phyloP scores from a whole-genome alignment of 2,797 vertebrate species.

The Pangasius djambal region DNA sequence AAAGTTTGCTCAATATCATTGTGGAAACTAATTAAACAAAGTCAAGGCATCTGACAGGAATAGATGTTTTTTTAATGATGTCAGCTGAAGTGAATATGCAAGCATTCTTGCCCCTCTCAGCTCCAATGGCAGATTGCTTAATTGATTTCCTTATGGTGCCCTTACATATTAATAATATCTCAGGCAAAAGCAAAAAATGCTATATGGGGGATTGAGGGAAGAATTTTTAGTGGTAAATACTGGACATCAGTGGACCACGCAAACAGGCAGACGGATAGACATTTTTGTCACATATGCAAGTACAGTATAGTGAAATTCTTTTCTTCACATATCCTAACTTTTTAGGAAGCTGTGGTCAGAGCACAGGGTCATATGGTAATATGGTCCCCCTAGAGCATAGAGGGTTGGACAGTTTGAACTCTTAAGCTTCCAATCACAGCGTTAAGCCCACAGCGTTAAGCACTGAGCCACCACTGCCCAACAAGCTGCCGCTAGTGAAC shows the following conservation, averaged over 20 bases:
- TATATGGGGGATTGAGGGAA: not conserved
- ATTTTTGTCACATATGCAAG: not conserved
- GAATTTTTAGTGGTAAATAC: constrained; percentile 47
- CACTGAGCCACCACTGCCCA: not conserved
- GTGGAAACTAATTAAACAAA: constrained; percentile 78
- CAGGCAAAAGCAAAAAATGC: constrained; percentile 64
- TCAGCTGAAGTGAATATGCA: constrained; percentile 77
- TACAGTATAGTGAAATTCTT: not conserved
- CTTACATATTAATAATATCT: constrained; percentile 80
- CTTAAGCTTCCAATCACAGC: not conserved
- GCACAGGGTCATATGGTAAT: not conserved
- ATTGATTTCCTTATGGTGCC: constrained; percentile 77
- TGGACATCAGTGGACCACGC: constrained; percentile 41
- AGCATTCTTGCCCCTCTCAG: constrained; percentile 58
- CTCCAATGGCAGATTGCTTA: constrained; percentile 73
- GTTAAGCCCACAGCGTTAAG: not conserved
- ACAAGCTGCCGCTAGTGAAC: not conserved
- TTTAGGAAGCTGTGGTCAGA: not conserved
- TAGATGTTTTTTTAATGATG: constrained; percentile 80
- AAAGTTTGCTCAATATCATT: constrained; percentile 75
- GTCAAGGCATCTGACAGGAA: constrained; percentile 65
- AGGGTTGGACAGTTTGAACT: not conserved
- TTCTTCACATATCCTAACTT: not conserved
- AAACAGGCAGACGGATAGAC: constrained; percentile 16
- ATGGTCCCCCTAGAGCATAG: not conserved